Percentiles rank a stretch among this genome's conserved stretches.
These are phyloP conservation scores for Cerastis leucographa DNA, from an alignment of 2,888 invertebrate species.

Conservation along the genomic window DNA sequence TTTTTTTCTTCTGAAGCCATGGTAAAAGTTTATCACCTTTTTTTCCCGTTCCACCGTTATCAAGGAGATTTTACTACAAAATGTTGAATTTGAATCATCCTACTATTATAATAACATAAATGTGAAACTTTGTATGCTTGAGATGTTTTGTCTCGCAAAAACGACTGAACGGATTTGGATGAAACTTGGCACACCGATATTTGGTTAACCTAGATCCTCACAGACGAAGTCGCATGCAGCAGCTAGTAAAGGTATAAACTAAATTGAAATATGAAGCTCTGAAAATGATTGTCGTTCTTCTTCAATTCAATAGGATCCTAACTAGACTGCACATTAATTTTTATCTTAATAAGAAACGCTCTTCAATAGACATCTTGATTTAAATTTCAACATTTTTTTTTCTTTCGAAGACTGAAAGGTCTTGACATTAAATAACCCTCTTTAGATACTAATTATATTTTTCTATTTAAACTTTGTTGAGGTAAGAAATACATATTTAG, in stretches of 20 bases:
- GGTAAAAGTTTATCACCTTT: background rate
- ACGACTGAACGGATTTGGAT: background rate
- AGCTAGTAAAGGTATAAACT: background rate
- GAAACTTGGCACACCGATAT: background rate
- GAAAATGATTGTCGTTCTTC: slow-evolving; percentile 7
- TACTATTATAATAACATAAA: background rate
- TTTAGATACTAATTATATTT: background rate
- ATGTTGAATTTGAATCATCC: background rate
- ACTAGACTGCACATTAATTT: slow-evolving; percentile 23
- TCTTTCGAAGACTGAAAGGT: background rate
- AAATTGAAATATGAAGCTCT: slow-evolving; percentile 8
- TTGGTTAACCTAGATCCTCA: background rate
- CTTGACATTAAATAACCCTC: background rate
- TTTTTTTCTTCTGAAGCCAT: background rate
- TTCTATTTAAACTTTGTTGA: background rate
- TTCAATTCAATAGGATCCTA: slow-evolving; percentile 25
- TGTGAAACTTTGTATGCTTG: background rate
- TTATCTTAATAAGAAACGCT: slow-evolving; percentile 14
- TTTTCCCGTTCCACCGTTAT: background rate
- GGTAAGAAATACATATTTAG: background rate
- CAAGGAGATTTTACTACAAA: background rate
- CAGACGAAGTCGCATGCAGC: background rate
- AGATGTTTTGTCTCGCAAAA: background rate
- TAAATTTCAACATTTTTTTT: background rate
- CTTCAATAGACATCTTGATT: slow-evolving; percentile 31